Evolutionary conservation across 1,140 invertebrate species (phyloP).

Genomic region (Zaprionus vittiger): DNA sequence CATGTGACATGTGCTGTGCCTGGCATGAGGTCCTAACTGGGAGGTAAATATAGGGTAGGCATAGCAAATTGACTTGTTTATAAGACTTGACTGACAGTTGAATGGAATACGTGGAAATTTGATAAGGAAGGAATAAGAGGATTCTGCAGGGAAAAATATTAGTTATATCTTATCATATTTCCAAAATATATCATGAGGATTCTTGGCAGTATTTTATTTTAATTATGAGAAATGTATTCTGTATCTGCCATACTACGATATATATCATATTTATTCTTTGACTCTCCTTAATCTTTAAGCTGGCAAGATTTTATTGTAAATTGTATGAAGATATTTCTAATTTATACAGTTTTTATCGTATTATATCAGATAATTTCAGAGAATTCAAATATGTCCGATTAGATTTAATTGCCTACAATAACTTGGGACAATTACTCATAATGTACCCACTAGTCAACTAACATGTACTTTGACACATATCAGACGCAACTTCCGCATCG

Average conservation of each 20-base stretch:
- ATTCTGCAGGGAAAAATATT: not conserved
- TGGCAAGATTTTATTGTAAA: no score
- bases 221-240: no score
- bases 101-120: not conserved
- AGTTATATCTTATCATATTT: no score
- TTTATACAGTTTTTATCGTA: no score
- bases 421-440: not conserved
- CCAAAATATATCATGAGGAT: no score
- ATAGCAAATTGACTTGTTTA: conserved; percentile 15
- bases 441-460: not conserved
- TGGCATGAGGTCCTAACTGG: conserved; percentile 51
- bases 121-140: not conserved
- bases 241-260: no score
- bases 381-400: no score
- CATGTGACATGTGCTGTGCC: conserved; percentile 32
- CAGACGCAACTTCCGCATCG: not conserved
- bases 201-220: no score
- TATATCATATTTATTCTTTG: no score
- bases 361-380: no score
- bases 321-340: no score
- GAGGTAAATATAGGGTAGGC: not conserved
- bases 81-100: not conserved
- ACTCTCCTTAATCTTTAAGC: no score
- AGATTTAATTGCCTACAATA: not conserved
- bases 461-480: not conserved